phyloP scores from a whole-genome alignment of 30 jellyfish, hydroid and myxozoan genomes.

The Thelohanellus kitauei region DNA sequence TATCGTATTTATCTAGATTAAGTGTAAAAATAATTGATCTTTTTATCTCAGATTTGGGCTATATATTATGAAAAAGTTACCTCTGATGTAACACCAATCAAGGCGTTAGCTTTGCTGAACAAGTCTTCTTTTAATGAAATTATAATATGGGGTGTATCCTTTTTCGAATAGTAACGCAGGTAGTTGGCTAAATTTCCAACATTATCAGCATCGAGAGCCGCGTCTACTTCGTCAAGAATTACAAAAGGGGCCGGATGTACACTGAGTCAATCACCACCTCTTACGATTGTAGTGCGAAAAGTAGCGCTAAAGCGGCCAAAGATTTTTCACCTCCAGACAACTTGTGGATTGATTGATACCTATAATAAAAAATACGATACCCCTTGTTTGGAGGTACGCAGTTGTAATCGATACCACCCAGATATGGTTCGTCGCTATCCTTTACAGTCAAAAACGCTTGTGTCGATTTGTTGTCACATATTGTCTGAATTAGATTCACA shows the following conservation, averaged over 20 bases:
- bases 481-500: no score
- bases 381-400: slow-evolving; percentile 93
- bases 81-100: slow-evolving; percentile 61
- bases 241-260: slow-evolving; percentile 85
- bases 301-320: slow-evolving; percentile 74
- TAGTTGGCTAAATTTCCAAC: slow-evolving; percentile 37
- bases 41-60: no score
- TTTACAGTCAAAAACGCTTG: no score
- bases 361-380: no score
- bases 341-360: slow-evolving; percentile 85
- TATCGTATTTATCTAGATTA: no score
- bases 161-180: slow-evolving; percentile 28
- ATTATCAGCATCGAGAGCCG: slow-evolving; percentile 27
- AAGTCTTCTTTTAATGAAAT: slow-evolving; percentile 72
- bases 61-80: no score
- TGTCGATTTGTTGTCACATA: no score
- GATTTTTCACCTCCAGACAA: slow-evolving; percentile 90
- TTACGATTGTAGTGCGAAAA: slow-evolving; percentile 77
- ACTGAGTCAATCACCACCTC: slow-evolving; percentile 3
- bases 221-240: slow-evolving; percentile 83
- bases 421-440: slow-evolving; percentile 88
- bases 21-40: no score
- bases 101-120: slow-evolving; percentile 48
- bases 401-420: slow-evolving; percentile 62
- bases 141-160: slow-evolving; percentile 45